Base-by-base conservation (phyloP, 2,888 invertebrate species). In the Microctonus brassicae region DNA sequence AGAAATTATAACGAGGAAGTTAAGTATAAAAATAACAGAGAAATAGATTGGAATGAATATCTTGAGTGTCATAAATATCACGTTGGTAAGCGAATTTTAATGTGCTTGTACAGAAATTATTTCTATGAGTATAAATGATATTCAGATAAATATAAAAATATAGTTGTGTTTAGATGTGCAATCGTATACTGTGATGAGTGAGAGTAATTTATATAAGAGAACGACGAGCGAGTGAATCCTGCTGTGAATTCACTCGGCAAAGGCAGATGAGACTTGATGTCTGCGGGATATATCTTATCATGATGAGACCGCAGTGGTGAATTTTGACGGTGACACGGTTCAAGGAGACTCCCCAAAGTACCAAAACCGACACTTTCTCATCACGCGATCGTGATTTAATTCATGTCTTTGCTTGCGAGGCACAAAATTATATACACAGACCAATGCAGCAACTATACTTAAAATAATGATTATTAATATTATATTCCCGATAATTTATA, bases 51-150 rank as follows among this genome's bases (percentile, higher is more conserved):
- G 33, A 63, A 33, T 24, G 22, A 47, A 20, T 47, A 17, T 47
- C 7, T 20, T 0, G 20, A 47, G 42, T 34, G 60, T 34, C 33
- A 64, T n/a, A n/a, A n/a, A n/a, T n/a, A 57, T n/a, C 57, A 60
- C 68, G 52, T 60, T 60, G 61, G 68, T 39, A 69, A 60, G 68
- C 68, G 33, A 69, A 61, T 69, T 69, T 69, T 29, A 24, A 69
- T 61, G 68, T 13, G 68, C 22, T 52, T 20, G 66, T n/a, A 55
- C 39, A 42, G 47, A 55, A 57, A 34, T 42, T 20, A 52, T 47
- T n/a, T 7, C 17, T n/a, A 47, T n/a, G 47, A 29, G 29, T 29
- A 7, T 29, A 7, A 29, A 29, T 29, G 7, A 29, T 29, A 29
- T 5, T 29, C 4, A 29, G 7, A 29, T 29, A 29, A 5, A 29